phyloP scores from a whole-genome alignment of 1,140 invertebrate genomes.

The Hylyphantes graminicola region DNA sequence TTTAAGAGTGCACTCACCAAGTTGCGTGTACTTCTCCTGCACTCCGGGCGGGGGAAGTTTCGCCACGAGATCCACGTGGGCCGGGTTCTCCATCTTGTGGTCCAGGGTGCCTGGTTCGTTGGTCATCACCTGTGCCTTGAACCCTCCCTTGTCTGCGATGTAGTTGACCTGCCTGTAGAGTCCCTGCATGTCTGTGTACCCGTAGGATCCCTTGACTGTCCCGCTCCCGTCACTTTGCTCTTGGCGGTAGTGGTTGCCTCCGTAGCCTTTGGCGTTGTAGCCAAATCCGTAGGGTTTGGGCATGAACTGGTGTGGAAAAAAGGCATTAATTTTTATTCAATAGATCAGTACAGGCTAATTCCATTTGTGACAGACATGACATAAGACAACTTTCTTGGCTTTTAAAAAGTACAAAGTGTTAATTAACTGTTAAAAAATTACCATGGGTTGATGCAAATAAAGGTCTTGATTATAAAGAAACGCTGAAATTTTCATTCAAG shows the following conservation, averaged over 20 bases:
- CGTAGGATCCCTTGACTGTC: constrained; percentile 60
- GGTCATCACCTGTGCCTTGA: constrained; percentile 57
- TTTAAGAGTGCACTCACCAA: too few species aligned
- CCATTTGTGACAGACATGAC: too few species aligned
- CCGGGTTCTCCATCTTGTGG: not conserved
- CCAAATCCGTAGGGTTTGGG: constrained; percentile 59
- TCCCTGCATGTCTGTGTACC: constrained; percentile 57
- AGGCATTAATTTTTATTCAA: too few species aligned
- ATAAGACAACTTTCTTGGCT: too few species aligned
- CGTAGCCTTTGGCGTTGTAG: constrained; percentile 42
- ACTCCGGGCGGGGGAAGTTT: not conserved
- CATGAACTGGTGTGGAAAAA: constrained; percentile 1
- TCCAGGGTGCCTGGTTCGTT: constrained; percentile 60
- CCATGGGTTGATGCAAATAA: too few species aligned
- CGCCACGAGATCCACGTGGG: not conserved
- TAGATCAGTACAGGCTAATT: too few species aligned
- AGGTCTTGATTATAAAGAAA: too few species aligned
- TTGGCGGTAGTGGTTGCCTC: constrained; percentile 45
- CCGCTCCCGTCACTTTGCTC: constrained; percentile 58
- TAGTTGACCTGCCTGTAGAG: constrained; percentile 58
- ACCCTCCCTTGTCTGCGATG: constrained; percentile 57
- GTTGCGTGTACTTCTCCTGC: not conserved
- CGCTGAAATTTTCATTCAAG: too few species aligned
- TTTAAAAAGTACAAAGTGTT: too few species aligned
- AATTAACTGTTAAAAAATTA: too few species aligned